These are phyloP conservation scores for Squalus acanthias DNA, from an alignment of 2,797 vertebrate species.

Conservation along the genomic window DNA sequence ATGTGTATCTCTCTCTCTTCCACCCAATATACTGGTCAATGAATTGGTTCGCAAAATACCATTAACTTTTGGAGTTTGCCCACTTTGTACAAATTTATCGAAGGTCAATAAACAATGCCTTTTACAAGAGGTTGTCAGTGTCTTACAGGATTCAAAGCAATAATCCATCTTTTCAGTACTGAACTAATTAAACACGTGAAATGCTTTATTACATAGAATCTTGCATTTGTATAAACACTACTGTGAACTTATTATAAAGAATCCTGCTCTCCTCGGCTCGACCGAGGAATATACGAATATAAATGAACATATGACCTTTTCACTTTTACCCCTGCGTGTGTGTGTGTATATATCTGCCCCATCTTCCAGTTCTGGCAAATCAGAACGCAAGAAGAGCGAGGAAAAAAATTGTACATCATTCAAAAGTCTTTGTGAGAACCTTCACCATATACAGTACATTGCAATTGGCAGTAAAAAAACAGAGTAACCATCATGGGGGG, in stretches of 20 bases:
- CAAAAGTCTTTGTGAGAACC: neutral
- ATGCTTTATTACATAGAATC: neutral
- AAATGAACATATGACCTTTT: neutral
- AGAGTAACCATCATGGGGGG: neutral
- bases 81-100: neutral
- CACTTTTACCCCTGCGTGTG: neutral
- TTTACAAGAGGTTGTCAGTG: neutral
- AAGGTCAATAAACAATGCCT: neutral
- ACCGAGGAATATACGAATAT: neutral
- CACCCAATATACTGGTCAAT: neutral
- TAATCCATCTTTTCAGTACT: neutral
- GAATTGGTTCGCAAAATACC: neutral
- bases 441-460: neutral
- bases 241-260: neutral
- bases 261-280: neutral
- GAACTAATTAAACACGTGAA: neutral
- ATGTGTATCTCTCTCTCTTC: neutral
- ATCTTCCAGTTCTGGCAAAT: neutral
- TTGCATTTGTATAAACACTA: neutral
- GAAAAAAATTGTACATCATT: neutral
- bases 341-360: neutral
- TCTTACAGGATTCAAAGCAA: neutral
- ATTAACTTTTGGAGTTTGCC: neutral
- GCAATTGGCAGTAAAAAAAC: neutral
- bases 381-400: neutral